These are phyloP conservation scores for Gymnoscelis rufifasciata DNA, from an alignment of 2,888 invertebrate genomes.

Conservation along the genomic window DNA sequence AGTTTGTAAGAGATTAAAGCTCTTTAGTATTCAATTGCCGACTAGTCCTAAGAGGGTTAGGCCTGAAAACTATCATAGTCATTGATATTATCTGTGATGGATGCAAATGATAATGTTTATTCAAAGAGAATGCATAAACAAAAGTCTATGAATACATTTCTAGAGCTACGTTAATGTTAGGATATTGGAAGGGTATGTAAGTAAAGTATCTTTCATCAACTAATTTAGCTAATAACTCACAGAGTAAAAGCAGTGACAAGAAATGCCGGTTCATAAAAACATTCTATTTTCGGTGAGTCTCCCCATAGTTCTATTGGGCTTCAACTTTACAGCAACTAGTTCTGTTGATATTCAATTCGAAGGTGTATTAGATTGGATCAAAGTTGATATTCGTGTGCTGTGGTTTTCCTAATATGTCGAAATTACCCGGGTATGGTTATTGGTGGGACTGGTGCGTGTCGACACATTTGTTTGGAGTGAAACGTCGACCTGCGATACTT, in stretches of 20 bases:
- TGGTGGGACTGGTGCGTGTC: constrained; percentile 44
- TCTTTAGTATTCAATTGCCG: constrained; percentile 23
- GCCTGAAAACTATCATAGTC: neutral
- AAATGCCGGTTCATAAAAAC: no score
- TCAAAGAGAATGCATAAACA: no score
- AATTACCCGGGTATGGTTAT: constrained; percentile 36
- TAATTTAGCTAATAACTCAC: no score
- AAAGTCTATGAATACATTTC: no score
- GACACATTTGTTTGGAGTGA: constrained; percentile 62
- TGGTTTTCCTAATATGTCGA: neutral
- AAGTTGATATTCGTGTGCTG: neutral
- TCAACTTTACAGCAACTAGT: neutral
- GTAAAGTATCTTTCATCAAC: no score
- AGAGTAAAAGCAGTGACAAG: no score
- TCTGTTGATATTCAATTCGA: no score
- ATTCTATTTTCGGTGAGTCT: no score
- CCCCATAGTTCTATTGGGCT: no score
- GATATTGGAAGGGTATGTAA: no score
- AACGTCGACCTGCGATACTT: constrained; percentile 47
- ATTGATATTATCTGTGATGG: neutral
- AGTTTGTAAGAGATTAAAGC: constrained; percentile 30
- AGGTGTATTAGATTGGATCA: constrained; percentile 17
- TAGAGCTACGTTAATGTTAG: no score
- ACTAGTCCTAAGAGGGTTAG: neutral
- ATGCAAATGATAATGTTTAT: neutral